phyloP scores from a whole-genome alignment of 2,113 vertebrate genomes.

The Ranitomeya variabilis region DNA sequence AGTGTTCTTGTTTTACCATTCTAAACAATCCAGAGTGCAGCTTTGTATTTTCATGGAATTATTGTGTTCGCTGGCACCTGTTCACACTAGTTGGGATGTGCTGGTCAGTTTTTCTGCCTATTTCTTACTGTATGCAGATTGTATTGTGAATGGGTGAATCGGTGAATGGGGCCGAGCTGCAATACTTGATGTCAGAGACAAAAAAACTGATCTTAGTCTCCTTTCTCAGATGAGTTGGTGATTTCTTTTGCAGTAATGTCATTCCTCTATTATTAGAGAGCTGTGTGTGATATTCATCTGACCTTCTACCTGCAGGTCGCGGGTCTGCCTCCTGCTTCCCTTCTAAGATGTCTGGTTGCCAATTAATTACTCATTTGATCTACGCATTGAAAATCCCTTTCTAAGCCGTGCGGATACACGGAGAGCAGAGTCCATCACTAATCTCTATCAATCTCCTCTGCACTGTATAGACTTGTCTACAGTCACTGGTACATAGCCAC shows the following conservation, averaged over 20 bases:
- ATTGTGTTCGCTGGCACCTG: too few relatives aligned
- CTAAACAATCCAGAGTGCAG: too few relatives aligned
- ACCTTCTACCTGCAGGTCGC: not conserved
- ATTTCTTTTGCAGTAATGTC: not conserved
- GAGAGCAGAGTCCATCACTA: conserved; percentile 17
- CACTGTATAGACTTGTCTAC: conserved; percentile 6
- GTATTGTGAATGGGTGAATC: too few relatives aligned
- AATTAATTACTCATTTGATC: conserved; percentile 30
- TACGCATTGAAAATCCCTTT: conserved; percentile 7
- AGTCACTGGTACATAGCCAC: not conserved
- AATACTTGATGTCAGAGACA: too few relatives aligned
- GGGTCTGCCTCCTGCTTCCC: not conserved
- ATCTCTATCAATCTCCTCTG: conserved; percentile 12
- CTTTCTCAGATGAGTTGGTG: too few relatives aligned
- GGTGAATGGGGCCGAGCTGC: too few relatives aligned
- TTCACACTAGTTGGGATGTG: too few relatives aligned
- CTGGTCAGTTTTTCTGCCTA: too few relatives aligned
- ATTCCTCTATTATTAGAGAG: not conserved
- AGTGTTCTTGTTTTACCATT: too few relatives aligned
- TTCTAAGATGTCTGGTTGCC: not conserved
- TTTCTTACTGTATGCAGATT: too few relatives aligned
- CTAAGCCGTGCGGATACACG: conserved; percentile 16
- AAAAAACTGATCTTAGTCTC: too few relatives aligned
- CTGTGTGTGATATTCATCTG: not conserved
- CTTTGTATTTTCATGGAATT: too few relatives aligned